Evolutionary conservation across 1,140 invertebrate species (phyloP), one percentile per base, ranked within the genome.

Genomic region (Pentalonia nigronervosa): DNA sequence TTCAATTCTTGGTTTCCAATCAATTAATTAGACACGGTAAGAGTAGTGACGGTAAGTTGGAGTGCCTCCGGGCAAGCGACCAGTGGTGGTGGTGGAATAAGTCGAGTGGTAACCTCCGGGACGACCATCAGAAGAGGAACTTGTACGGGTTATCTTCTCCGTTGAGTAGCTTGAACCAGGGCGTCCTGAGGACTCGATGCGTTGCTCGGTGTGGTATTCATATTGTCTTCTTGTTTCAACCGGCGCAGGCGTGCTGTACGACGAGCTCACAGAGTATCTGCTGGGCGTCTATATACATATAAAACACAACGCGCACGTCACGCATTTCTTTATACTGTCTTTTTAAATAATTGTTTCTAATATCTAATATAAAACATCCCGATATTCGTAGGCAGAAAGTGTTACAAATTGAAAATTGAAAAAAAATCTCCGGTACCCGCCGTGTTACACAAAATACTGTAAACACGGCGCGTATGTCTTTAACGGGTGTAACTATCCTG

Each of bases 211-310:
- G 95, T 92, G 88, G 56, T 92, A 91, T 91, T 60, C 90, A 53
- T 94, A 92, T 89, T 87, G 93, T 67, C 83, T 50, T 56, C 87
- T 93, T 36, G 94, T 95, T 84, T 93, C 96, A 98, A 98, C 94
- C 97, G 97, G 96, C 98, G 98, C 96, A 97, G 96, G 95, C 97
- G 96, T 95, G 97, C 97, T 91, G 97, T 96, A 95, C 97, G 96
- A 94, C 97, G 96, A 94, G 96, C 96, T 94, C 96, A 95, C 94
- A 96, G 96, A 94, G 97, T 97, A 95, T 97, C 96, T 96, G 98
- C 97, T 95, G 96, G 97, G 97, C 96, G 97, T 98, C 97, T 98
- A 94, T 86, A 94, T 53, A 95, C 87, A 91, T 88, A 93, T n/a
- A 94, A 53, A 76, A 87, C 45, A 94, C 94, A 94, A 94, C 90